A percentile compares a stretch with the other conserved stretches of the same genome.
Evolutionary conservation across 2,888 invertebrate species (phyloP).

Genomic region (Entomobrya multifasciata): DNA sequence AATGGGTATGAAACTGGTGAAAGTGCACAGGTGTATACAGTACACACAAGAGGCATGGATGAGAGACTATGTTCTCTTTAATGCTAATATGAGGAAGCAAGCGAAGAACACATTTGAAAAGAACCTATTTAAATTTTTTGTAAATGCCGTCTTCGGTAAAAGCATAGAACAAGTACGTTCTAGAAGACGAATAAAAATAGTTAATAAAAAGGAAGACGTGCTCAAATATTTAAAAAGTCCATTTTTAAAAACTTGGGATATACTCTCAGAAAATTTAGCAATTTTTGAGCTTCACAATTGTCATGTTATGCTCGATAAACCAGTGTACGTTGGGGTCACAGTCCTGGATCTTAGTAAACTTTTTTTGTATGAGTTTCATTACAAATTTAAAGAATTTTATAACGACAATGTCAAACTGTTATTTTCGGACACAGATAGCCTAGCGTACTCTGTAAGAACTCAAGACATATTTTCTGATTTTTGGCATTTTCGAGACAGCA

Average conservation of each 20-base stretch:
- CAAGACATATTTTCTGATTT: constrained; percentile 61
- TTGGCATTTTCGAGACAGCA: not conserved
- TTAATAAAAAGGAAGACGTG: not conserved
- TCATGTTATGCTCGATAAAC: constrained; percentile 43
- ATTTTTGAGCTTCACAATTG: constrained; percentile 30
- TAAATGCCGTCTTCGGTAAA: constrained; percentile 64
- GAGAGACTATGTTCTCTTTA: constrained; percentile 52
- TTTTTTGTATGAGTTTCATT: constrained; percentile 76
- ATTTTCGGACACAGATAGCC: constrained; percentile 67
- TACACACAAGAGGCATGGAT: constrained; percentile 54
- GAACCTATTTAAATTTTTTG: constrained; percentile 63
- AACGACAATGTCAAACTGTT: constrained; percentile 43
- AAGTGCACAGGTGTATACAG: constrained; percentile 11
- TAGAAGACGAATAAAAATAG: constrained; percentile 35
- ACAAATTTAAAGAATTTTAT: constrained; percentile 79
- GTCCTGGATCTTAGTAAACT: constrained; percentile 11
- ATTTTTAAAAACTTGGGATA: constrained; percentile 44
- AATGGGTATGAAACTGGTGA: constrained; percentile 38
- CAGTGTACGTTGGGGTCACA: constrained; percentile 66
- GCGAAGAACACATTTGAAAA: constrained; percentile 56
- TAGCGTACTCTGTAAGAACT: constrained; percentile 67
- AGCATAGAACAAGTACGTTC: constrained; percentile 50
- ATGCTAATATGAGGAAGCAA: constrained; percentile 46
- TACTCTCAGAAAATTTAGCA: constrained; percentile 14
- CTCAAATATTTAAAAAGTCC: constrained; percentile 50